phyloP scores from a whole-genome alignment of 2,888 invertebrate genomes.

The Caenorhabditis macrosperma region DNA sequence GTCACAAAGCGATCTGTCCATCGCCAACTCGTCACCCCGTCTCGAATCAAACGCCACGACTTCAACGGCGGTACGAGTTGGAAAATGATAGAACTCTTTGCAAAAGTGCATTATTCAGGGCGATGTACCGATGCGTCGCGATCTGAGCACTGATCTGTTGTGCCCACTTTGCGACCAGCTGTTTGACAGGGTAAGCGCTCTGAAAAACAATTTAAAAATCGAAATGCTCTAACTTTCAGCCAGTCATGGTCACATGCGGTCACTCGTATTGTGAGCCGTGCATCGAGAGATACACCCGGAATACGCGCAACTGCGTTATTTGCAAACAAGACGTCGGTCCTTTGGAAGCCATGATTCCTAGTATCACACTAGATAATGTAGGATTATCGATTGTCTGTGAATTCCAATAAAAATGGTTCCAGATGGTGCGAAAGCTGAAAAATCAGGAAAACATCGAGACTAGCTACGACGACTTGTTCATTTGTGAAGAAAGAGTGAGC shows the following conservation, averaged over 20 bases:
- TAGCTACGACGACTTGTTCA: conserved; percentile 46
- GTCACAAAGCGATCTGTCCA: conserved; percentile 45
- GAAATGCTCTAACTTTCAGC: conserved; percentile 20
- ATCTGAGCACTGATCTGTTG: conserved; percentile 35
- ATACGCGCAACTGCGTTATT: conserved; percentile 41
- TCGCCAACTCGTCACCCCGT: conserved; percentile 46
- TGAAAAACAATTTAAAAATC: too few relatives aligned
- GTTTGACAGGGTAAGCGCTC: conserved; percentile 28
- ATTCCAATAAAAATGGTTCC: neutral
- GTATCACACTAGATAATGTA: conserved; percentile 57
- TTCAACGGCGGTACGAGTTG: conserved; percentile 36
- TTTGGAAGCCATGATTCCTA: conserved; percentile 50
- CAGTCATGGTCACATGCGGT: conserved; percentile 55
- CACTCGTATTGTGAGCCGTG: conserved; percentile 56
- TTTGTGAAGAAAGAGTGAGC: conserved; percentile 44
- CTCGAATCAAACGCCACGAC: conserved; percentile 54
- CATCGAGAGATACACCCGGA: conserved; percentile 42
- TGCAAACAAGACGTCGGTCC: conserved; percentile 53
- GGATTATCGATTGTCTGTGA: neutral
- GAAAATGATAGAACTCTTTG: neutral
- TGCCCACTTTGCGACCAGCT: conserved; percentile 52
- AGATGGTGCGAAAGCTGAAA: conserved; percentile 54
- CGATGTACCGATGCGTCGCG: conserved; percentile 30
- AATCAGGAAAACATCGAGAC: conserved; percentile 24
- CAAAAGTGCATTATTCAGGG: neutral